These are phyloP conservation scores for Erethizon dorsatum DNA, from an alignment of 2,797 vertebrate genomes.

Conservation along the genomic window DNA sequence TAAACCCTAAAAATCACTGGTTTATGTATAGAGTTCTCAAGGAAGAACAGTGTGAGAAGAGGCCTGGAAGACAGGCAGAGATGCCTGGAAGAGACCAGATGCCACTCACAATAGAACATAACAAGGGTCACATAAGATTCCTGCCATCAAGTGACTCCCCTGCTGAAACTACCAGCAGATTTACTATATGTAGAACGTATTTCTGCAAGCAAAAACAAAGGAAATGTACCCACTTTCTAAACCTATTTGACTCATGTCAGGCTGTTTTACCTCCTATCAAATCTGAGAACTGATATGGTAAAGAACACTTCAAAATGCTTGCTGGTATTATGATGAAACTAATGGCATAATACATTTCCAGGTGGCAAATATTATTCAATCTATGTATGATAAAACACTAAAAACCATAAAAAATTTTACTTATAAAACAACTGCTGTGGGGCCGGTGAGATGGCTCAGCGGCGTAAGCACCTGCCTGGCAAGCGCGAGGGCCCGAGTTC, in stretches of 20 bases:
- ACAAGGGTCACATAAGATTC: neutral
- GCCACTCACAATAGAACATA: rapidly evolving
- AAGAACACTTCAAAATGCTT: constrained; percentile 84
- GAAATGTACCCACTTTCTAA: neutral
- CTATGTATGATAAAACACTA: constrained; percentile 79
- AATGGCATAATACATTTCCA: constrained; percentile 82
- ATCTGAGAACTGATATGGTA: constrained; percentile 76
- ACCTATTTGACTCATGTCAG: neutral
- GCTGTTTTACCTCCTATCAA: constrained; percentile 75
- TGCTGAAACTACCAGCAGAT: neutral
- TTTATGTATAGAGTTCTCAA: rapidly evolving
- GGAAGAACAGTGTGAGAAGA: neutral
- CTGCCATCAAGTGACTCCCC: too few species aligned
- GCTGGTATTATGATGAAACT: constrained; percentile 80
- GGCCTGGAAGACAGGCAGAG: neutral
- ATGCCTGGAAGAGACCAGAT: neutral
- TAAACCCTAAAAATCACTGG: rapidly evolving
- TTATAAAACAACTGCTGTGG: constrained; percentile 82
- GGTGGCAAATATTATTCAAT: constrained; percentile 82
- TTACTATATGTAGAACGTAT: neutral
- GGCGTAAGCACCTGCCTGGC: too few species aligned
- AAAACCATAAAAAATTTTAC: constrained; percentile 87
- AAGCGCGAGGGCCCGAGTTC: too few species aligned
- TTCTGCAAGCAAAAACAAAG: neutral
- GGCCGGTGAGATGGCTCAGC: too few species aligned